These are phyloP conservation scores for Apis florea DNA, from an alignment of 1,140 invertebrate genomes.

Conservation along the genomic window DNA sequence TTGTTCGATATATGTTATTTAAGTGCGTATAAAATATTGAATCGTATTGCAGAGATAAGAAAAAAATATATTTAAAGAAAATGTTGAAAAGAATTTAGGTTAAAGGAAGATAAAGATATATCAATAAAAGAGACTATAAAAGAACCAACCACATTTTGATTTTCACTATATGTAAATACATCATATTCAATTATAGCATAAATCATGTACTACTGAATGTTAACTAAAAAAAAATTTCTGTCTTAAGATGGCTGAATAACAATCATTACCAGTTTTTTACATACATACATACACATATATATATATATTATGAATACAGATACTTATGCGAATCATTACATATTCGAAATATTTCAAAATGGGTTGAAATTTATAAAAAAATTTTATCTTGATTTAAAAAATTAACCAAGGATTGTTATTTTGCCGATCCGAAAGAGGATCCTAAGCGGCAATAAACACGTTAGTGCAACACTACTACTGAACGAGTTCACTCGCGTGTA, in stretches of 20 bases:
- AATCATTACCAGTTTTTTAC: slow-evolving; percentile 1
- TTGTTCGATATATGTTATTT: not conserved
- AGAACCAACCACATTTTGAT: slow-evolving; percentile 10
- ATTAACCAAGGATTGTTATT: not conserved
- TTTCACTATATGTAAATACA: slow-evolving; percentile 17
- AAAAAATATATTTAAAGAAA: slow-evolving; percentile 5
- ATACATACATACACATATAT: not conserved
- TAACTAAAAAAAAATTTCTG: slow-evolving; percentile 8
- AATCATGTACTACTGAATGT: not conserved
- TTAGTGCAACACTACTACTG: slow-evolving; percentile 14
- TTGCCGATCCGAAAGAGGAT: not conserved
- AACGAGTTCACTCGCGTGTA: slow-evolving; percentile 33
- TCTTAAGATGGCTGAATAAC: not conserved
- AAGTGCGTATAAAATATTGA: slow-evolving; percentile 32
- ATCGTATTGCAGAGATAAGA: slow-evolving; percentile 17
- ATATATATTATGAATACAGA: not conserved
- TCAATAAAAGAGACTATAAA: not conserved
- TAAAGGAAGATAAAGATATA: not conserved
- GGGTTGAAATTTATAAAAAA: not conserved
- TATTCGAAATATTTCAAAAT: not conserved
- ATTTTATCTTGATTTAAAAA: not conserved
- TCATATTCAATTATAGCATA: not conserved
- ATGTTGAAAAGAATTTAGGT: not conserved
- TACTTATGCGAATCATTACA: not conserved
- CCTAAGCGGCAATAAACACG: slow-evolving; percentile 6